These are phyloP conservation scores for Recurvirostra avosetta DNA, from an alignment of 2,113 vertebrate genomes.

Conservation along the genomic window DNA sequence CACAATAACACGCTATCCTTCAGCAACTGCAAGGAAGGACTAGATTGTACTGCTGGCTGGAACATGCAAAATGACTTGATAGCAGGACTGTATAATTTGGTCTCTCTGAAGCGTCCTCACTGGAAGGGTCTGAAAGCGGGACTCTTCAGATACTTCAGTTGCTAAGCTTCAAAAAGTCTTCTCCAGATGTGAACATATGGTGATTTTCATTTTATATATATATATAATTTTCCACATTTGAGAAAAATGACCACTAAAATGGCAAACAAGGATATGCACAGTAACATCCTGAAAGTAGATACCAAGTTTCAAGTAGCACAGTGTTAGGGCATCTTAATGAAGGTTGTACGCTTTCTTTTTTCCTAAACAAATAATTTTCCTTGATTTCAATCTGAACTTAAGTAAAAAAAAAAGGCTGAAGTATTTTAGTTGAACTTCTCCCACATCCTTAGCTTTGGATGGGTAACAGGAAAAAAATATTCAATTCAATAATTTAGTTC, in stretches of 20 bases:
- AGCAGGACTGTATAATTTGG: neutral
- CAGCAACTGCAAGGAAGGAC: neutral
- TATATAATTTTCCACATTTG: neutral
- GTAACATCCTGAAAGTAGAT: neutral
- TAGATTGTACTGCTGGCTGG: neutral
- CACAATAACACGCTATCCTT: neutral
- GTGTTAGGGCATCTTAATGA: neutral
- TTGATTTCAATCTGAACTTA: neutral
- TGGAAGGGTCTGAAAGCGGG: neutral
- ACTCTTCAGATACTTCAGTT: neutral
- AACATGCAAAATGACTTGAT: neutral
- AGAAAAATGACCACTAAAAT: conserved; percentile 19
- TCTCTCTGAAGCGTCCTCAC: neutral
- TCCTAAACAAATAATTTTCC: neutral
- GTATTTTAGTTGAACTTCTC: neutral
- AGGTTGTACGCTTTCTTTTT: neutral
- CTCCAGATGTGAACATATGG: neutral
- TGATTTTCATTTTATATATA: neutral
- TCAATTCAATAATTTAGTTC: neutral
- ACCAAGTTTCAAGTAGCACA: neutral
- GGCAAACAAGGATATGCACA: neutral
- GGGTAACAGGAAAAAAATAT: neutral
- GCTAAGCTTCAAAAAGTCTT: neutral
- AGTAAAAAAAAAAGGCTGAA: neutral
- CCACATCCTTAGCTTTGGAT: neutral